A percentile compares a stretch with the other conserved stretches of the same genome.
Conservation (phyloP, 2,888 invertebrate species). For the Tribolium freemani region DNA sequence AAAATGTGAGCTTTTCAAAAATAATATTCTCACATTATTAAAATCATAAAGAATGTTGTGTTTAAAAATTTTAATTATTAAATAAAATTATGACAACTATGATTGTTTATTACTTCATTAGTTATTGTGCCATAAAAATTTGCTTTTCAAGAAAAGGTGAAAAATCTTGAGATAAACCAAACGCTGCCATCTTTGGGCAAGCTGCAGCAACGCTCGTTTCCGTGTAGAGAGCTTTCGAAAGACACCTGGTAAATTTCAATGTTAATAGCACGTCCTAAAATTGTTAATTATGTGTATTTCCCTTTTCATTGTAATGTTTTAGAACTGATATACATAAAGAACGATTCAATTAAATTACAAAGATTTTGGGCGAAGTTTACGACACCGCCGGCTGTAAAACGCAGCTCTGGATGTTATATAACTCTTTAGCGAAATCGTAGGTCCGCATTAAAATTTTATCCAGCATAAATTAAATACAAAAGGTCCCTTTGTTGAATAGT, state of each 20-base stretch:
- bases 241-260: neutral
- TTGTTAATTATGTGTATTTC: too few relatives aligned
- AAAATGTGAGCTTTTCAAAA: too few relatives aligned
- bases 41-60: too few relatives aligned
- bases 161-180: neutral
- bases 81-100: too few relatives aligned
- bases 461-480: conserved; percentile 54
- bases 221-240: neutral
- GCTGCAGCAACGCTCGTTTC: neutral
- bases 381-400: conserved; percentile 39
- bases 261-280: too few relatives aligned
- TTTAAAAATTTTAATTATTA: too few relatives aligned
- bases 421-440: conserved; percentile 46
- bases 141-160: neutral
- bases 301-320: too few relatives aligned
- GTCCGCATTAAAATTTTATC: conserved; percentile 50
- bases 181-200: neutral
- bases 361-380: conserved; percentile 34
- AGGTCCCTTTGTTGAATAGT: conserved; percentile 44
- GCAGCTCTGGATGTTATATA: conserved; percentile 33
- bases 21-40: too few relatives aligned
- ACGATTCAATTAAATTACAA: conserved; percentile 39
- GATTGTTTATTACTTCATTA: too few relatives aligned
- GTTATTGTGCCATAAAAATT: too few relatives aligned
- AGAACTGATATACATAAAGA: conserved; percentile 7